Conservation (phyloP, 92 coral and sea anemone genomes). For the Diadumene lineata region DNA sequence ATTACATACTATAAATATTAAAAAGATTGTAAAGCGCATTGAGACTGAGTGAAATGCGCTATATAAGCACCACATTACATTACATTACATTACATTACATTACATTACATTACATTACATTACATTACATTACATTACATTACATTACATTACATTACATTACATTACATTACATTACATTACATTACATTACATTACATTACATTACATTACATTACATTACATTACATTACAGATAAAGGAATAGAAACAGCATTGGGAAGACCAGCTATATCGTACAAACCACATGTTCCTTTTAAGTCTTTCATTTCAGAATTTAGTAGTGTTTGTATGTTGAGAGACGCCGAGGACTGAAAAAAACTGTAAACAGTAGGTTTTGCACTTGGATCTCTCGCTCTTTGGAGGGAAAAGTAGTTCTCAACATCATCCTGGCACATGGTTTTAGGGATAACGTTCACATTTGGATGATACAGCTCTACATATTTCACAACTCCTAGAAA, state of each 20-base stretch:
- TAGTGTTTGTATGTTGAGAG: conserved; percentile 6
- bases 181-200: too few species aligned
- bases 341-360: conserved; percentile 28
- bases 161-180: too few species aligned
- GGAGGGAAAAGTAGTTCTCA: conserved; percentile 53
- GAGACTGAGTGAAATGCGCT: too few species aligned
- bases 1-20: too few species aligned
- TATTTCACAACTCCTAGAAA: conserved; percentile 57
- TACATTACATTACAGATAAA: conserved; percentile 27
- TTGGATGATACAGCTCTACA: conserved; percentile 47
- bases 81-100: too few species aligned
- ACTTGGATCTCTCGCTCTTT: conserved; percentile 39
- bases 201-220: too few species aligned
- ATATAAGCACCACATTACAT: too few species aligned
- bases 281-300: conserved; percentile 7
- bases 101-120: too few species aligned
- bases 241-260: conserved; percentile 36
- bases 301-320: conserved; percentile 21
- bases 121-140: too few species aligned
- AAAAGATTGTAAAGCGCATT: too few species aligned
- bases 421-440: conserved; percentile 68
- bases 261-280: conserved; percentile 15
- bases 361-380: conserved; percentile 30
- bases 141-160: too few species aligned
- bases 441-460: conserved; percentile 38